A percentile compares a stretch with the other conserved stretches of the same genome.
Conservation (phyloP, 2,797 vertebrate genomes). For the Adrianichthys oophorus region DNA sequence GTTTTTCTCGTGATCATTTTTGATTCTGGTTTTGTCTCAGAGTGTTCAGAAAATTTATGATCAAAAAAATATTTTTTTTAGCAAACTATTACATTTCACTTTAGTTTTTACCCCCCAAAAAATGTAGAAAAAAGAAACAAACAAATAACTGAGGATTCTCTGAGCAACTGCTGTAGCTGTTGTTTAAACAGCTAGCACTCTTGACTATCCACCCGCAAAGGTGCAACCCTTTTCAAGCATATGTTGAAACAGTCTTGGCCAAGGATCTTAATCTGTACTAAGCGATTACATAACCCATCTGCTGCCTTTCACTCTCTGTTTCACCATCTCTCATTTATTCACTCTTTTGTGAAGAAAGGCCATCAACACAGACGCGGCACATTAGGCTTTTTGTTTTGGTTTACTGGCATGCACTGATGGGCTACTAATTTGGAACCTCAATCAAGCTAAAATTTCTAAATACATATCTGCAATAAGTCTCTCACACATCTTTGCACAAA, state of each 20-base stretch:
- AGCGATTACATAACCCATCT: slow-evolving; percentile 65
- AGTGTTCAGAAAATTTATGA: too few relatives aligned
- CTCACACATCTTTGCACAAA: slow-evolving; percentile 2
- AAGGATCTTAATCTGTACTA: slow-evolving; percentile 70
- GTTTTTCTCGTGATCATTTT: too few relatives aligned
- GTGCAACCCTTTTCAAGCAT: slow-evolving; percentile 20
- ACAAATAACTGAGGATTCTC: not conserved
- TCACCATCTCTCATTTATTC: slow-evolving; percentile 27
- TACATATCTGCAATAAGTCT: slow-evolving; percentile 18
- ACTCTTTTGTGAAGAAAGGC: slow-evolving; percentile 46
- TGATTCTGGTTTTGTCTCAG: too few relatives aligned
- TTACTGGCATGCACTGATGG: slow-evolving; percentile 25
- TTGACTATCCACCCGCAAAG: slow-evolving; percentile 21
- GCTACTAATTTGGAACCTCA: slow-evolving; percentile 35
- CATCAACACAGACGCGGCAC: slow-evolving; percentile 60
- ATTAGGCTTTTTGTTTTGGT: slow-evolving; percentile 38
- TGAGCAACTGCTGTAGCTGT: not conserved
- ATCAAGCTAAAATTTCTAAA: slow-evolving; percentile 5
- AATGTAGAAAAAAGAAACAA: too few relatives aligned
- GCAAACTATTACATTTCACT: too few relatives aligned
- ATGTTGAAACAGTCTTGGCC: slow-evolving; percentile 43
- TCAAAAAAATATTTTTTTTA: too few relatives aligned
- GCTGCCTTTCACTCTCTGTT: slow-evolving; percentile 7
- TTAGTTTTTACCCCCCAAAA: too few relatives aligned
- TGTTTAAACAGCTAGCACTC: not conserved